Base-by-base conservation (phyloP, 2,888 invertebrate genomes). In the Cremastinae sp. region DNA sequence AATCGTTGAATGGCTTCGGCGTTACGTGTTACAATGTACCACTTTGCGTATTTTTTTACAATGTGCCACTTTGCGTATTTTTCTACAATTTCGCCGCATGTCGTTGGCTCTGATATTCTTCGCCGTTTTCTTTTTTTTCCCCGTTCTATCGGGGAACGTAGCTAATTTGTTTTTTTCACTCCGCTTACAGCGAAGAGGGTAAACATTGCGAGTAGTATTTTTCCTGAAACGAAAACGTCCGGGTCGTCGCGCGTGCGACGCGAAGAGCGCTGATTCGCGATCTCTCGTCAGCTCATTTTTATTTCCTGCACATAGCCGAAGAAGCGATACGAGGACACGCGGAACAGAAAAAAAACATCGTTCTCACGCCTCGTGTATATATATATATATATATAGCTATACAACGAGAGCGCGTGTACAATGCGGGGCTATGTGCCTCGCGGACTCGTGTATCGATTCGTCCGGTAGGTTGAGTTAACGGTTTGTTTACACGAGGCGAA, bases 401-500 rank as follows among this genome's bases (percentile, higher is more conserved):
- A 22, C 7, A 12, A 41, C n/a, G 20, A 41, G 5, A 20, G 5
- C 2, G 5, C 28, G 28, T 28, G 28, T 28, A 28, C 28, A 28
- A 28, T 28, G 28, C 28, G 28, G 28, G 28, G 28, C 28, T 28
- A 28, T 43, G 38, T 38, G 75, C 66, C 62, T 72, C 74, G 43
- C 77, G 74, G 74, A 65, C 53, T 78, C 79, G 79, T 74, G 85
- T 85, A 86, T 88, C 86, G 88, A 88, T 88, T 87, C 80, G 84
- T 84, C 84, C 82, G 86, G 84, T 82, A 85, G 84, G 82, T 84
- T 81, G 84, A 88, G 87, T 88, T 88, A 88, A 88, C 88, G 88
- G 88, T 88, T 88, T 88, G 88, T 88, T 88, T 88, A 88, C 87
- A 87, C 84, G 85, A 84, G 82, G 78, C 78, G 78, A 81, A 80